Evolutionary conservation across 2,113 vertebrate species (phyloP).

Genomic region (Sander vitreus): DNA sequence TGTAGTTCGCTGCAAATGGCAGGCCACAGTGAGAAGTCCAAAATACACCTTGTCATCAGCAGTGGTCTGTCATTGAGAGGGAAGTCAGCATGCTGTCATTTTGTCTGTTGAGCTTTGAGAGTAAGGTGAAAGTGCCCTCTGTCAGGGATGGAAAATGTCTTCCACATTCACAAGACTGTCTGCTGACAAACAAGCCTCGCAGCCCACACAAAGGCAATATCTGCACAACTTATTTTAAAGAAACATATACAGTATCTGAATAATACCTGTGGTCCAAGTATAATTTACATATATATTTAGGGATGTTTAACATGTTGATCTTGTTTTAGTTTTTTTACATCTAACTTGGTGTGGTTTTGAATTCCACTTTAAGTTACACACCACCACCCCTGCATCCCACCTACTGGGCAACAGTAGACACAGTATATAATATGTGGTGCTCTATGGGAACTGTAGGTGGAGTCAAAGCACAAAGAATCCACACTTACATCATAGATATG

Average conservation of each 20-base stretch:
- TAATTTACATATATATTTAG: background rate
- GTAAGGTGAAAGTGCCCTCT: slow-evolving; percentile 59
- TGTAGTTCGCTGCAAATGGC: slow-evolving; percentile 41
- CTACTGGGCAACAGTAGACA: slow-evolving; percentile 3
- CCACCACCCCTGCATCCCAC: background rate
- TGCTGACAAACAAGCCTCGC: slow-evolving; percentile 45
- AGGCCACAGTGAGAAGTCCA: slow-evolving; percentile 51
- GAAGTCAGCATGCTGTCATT: slow-evolving; percentile 69
- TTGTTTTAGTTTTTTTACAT: background rate
- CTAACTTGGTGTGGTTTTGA: background rate
- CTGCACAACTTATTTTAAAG: background rate
- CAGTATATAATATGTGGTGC: slow-evolving; percentile 60
- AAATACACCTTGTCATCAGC: slow-evolving; percentile 74
- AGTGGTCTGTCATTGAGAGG: slow-evolving; percentile 56
- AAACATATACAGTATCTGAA: background rate
- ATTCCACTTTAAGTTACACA: background rate
- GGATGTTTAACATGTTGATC: background rate
- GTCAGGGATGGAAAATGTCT: slow-evolving; percentile 65
- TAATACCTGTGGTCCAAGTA: too few species aligned
- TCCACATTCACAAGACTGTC: slow-evolving; percentile 39
- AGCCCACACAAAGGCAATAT: background rate
- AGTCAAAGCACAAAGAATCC: slow-evolving; percentile 75
- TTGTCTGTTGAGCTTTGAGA: slow-evolving; percentile 58
- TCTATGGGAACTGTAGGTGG: slow-evolving; percentile 77
- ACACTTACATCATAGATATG: slow-evolving; percentile 15